These are phyloP conservation scores for Metallyticus violacea DNA, from an alignment of 2,888 invertebrate species.

Conservation along the genomic window DNA sequence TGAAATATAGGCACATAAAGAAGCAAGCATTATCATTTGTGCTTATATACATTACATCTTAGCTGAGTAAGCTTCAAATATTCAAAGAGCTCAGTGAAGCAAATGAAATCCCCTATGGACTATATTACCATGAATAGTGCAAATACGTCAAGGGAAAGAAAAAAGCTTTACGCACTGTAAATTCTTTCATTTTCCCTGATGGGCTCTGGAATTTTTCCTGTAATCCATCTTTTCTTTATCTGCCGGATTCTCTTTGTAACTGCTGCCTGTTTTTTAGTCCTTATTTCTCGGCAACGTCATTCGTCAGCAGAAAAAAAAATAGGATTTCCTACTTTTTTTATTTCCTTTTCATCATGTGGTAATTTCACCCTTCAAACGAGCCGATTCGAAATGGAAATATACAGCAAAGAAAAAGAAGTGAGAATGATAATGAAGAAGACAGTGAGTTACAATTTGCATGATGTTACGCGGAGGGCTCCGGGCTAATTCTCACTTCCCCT, in stretches of 20 bases:
- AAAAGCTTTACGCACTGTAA: neutral
- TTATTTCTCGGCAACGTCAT: neutral
- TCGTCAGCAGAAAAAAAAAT: neutral
- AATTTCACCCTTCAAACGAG: constrained; percentile 22
- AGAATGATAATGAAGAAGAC: neutral
- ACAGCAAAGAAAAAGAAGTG: constrained; percentile 3
- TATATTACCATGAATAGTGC: neutral
- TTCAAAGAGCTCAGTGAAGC: neutral
- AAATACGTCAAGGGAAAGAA: neutral
- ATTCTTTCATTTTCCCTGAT: neutral
- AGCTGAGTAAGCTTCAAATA: neutral
- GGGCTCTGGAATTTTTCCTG: neutral
- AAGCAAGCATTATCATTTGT: no score
- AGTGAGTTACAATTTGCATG: constrained; percentile 13
- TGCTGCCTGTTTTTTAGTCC: neutral
- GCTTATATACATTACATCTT: neutral
- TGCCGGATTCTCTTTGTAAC: neutral
- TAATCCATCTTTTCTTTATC: neutral
- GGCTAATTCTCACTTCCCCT: constrained; percentile 18
- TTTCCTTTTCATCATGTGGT: constrained; percentile 4
- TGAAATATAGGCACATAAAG: no score
- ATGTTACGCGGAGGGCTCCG: neutral
- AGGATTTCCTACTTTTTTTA: constrained; percentile 4
- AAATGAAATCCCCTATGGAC: neutral
- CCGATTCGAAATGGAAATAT: constrained; percentile 23